phyloP scores from a whole-genome alignment of 2,888 invertebrate genomes.

The Oscheius sp. region DNA sequence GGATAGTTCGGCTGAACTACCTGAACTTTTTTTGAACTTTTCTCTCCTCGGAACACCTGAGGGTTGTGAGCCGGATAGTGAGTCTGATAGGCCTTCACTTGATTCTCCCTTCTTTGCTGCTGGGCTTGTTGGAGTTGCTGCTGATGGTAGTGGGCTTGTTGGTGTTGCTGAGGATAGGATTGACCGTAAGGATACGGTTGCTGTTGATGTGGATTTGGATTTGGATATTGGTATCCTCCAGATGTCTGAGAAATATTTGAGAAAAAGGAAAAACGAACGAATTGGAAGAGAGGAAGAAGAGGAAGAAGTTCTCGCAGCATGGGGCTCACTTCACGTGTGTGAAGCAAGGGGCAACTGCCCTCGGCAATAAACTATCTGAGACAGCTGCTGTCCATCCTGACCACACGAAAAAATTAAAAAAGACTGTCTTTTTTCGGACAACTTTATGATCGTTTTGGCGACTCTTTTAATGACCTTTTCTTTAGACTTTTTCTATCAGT shows the following conservation, averaged over 20 bases:
- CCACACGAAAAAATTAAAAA: slow-evolving; percentile 6
- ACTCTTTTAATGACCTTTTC: too few species aligned
- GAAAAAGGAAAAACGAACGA: not conserved
- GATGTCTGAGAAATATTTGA: not conserved
- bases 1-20: slow-evolving; percentile 3
- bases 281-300: slow-evolving; percentile 6
- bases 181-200: not conserved
- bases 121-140: slow-evolving; percentile 9
- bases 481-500: too few species aligned
- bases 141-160: not conserved
- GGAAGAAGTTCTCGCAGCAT: slow-evolving; percentile 15
- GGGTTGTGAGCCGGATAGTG: slow-evolving; percentile 34
- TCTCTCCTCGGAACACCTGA: not conserved
- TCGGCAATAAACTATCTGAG: slow-evolving; percentile 24
- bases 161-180: not conserved
- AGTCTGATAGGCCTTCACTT: slow-evolving; percentile 50
- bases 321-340: slow-evolving; percentile 9
- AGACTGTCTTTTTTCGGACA: not conserved
- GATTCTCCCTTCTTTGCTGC: slow-evolving; percentile 10
- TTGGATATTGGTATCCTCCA: not conserved
- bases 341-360: slow-evolving; percentile 23
- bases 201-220: slow-evolving; percentile 3
- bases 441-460: not conserved
- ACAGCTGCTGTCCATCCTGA: slow-evolving; percentile 11
- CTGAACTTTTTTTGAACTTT: not conserved